Percentiles rank a stretch among this genome's conserved stretches.
Conservation (phyloP, 2,113 vertebrate genomes). For the Tychaedon coryphoeus region DNA sequence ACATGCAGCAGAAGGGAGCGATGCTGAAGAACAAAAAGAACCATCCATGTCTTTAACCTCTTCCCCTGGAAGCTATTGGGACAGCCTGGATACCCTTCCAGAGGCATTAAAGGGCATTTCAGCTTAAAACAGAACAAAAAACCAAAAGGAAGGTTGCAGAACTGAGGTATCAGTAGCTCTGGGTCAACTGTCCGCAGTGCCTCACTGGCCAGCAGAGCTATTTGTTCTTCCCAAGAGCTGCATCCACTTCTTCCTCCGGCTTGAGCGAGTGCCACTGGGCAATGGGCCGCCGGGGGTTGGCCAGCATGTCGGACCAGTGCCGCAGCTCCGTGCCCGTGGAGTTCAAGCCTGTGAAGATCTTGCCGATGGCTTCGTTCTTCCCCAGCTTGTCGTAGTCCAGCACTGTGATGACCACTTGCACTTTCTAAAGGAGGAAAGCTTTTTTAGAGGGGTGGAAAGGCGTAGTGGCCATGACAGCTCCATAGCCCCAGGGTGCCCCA, state of each 20-base stretch:
- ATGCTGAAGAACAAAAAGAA: conserved; percentile 42
- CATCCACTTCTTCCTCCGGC: conserved; percentile 96
- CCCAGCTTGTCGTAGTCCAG: conserved; percentile 98
- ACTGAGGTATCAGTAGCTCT: conserved; percentile 78
- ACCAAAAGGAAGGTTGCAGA: conserved; percentile 48
- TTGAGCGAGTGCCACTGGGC: conserved; percentile 98
- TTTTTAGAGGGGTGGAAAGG: background rate
- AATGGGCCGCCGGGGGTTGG: conserved; percentile 94
- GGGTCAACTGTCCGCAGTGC: conserved; percentile 49
- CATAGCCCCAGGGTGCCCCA: background rate
- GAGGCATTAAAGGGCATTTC: conserved; percentile 56
- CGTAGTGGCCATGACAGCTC: rapidly evolving
- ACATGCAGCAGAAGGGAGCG: conserved; percentile 56
- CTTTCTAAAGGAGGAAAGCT: conserved; percentile 78
- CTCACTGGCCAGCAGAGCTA: conserved; percentile 56
- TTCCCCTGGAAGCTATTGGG: conserved; percentile 45
- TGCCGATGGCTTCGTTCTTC: conserved; percentile 97
- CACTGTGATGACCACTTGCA: conserved; percentile 95
- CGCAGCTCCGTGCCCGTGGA: conserved; percentile 89
- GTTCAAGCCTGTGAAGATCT: conserved; percentile 94
- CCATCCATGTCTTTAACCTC: conserved; percentile 58
- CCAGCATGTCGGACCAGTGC: conserved; percentile 98
- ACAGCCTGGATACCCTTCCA: conserved; percentile 54
- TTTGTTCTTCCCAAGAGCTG: conserved; percentile 91
- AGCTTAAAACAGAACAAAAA: conserved; percentile 41